Evolutionary conservation across 2,888 invertebrate species (phyloP).

Genomic region (Agrochola lota): DNA sequence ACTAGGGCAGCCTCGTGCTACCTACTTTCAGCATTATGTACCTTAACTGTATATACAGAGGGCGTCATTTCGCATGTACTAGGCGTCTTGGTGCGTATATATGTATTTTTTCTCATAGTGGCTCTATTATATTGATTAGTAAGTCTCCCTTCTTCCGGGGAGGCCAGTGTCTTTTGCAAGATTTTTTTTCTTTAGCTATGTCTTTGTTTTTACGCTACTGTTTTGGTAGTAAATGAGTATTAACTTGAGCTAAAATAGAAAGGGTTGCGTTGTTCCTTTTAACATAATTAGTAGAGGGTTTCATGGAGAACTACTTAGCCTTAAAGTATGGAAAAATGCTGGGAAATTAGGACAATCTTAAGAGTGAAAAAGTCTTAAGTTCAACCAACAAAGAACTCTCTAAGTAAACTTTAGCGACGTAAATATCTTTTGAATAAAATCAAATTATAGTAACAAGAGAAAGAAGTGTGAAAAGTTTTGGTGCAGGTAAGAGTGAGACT

Average conservation of each 20-base stretch:
- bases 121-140: conserved; percentile 91
- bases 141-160: conserved; percentile 86
- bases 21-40: conserved; percentile 67
- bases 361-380: conserved; percentile 4
- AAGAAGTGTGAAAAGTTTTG: conserved; percentile 18
- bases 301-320: conserved; percentile 8
- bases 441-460: conserved; percentile 3
- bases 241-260: conserved; percentile 60
- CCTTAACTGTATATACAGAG: conserved; percentile 69
- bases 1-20: conserved; percentile 87
- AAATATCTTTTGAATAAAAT: conserved; percentile 1
- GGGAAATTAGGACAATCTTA: conserved; percentile 26
- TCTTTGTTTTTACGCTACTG: conserved; percentile 83
- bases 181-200: conserved; percentile 80
- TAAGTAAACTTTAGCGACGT: neutral
- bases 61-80: conserved; percentile 67
- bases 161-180: conserved; percentile 82
- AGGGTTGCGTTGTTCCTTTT: conserved; percentile 64
- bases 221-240: conserved; percentile 72
- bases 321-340: conserved; percentile 31
- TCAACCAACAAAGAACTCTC: neutral
- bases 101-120: conserved; percentile 89
- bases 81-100: conserved; percentile 73
- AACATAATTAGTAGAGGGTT: conserved; percentile 59
- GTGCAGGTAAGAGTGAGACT: neutral